Evolutionary conservation across 2,797 vertebrate species (phyloP), one percentile per base, ranked within the genome.

Genomic region (Xenopus petersii): DNA sequence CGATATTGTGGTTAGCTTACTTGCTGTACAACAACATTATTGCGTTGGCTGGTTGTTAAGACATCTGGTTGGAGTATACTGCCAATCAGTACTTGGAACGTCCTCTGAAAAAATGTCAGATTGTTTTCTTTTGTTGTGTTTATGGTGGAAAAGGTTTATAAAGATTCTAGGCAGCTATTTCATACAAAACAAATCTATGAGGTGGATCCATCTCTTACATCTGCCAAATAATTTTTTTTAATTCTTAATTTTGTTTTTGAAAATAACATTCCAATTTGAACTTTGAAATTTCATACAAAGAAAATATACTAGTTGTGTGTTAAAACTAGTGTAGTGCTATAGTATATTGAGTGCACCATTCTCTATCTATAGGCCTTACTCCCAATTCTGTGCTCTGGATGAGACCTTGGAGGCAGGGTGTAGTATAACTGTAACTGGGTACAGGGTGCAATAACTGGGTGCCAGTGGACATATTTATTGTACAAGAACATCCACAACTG

Each of bases 111-210:
- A 73, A 74, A 74, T 60, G 70, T 79, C 70, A 77, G 56, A 64
- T 77, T 73, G 75, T 77, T 77, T 79, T 66, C 71, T 70, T 79
- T 79, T 79, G 77, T 79, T 79, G 77, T 79, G 67, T 74, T 79
- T 70, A 71, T 60, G 77, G 77, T 79, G 67, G 77, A 79, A 74
- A 66, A 60, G 62, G 62, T 79, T 73, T 70, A 72, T 60, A 58
- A 74, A 74, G 71, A 79, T 66, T 79, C 66, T 66, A 58, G 67
- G 76, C 71, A 69, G 76, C 61, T 51, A 79, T 74, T 79, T 74
- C 60, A 79, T 66, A 55, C 59, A 74, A 74, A 79, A 79, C 77
- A 79, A 78, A 79, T 74, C 77, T 64, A 65, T 10, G 62, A 79
- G 77, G 66, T 74, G 67, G 76, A 79, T 68, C 77, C 30, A 70